Percentiles rank a stretch among this genome's conserved stretches.
Evolutionary conservation across 2,113 vertebrate species (phyloP).

Genomic region (Fulmarus glacialis): DNA sequence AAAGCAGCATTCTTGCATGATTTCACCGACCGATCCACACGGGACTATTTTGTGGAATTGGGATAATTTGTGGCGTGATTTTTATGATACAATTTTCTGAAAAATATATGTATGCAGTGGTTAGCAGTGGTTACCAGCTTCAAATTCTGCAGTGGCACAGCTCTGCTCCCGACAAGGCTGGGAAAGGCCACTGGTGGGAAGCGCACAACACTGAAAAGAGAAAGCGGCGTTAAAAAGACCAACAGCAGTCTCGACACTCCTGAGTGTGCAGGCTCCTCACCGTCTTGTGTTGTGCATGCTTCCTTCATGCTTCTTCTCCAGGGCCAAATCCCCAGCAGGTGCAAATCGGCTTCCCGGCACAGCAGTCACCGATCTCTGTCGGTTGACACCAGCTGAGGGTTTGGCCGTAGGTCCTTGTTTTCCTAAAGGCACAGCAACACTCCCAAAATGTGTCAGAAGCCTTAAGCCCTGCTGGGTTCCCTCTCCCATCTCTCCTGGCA

Average conservation of each 20-base stretch:
- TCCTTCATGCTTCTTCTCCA: neutral
- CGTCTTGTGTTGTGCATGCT: neutral
- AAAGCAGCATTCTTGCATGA: neutral
- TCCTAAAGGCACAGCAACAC: neutral
- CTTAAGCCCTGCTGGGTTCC: neutral
- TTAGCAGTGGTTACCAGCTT: neutral
- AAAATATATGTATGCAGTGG: neutral
- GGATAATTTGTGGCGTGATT: neutral
- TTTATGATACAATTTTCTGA: neutral
- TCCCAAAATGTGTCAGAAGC: neutral
- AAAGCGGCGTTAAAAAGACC: neutral
- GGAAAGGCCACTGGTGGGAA: neutral
- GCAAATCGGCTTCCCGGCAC: neutral
- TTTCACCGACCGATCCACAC: neutral
- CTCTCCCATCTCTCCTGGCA: neutral
- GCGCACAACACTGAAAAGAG: accelerated
- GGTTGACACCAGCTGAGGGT: neutral
- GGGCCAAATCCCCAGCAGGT: neutral
- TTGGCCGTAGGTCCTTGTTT: neutral
- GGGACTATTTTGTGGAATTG: neutral
- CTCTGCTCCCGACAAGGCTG: neutral
- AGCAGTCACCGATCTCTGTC: neutral
- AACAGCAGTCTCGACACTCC: neutral
- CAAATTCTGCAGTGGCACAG: neutral
- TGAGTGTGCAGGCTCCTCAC: neutral